phyloP scores from a whole-genome alignment of 2,113 vertebrate species.

The Calyptommatus sinebrachiatus region DNA sequence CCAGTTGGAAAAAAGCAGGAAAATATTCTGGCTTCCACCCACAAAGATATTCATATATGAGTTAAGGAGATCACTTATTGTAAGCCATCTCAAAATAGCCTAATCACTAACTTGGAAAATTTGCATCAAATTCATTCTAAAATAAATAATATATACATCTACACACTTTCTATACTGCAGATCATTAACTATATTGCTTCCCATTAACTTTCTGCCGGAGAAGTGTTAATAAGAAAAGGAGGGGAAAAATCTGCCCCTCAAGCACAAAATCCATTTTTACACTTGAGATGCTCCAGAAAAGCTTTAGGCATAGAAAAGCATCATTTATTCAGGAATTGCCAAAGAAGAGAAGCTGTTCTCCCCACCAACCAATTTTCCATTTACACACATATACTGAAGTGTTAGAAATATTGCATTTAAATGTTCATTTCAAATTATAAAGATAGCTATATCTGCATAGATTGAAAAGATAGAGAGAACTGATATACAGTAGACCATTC shows the following conservation, averaged over 20 bases:
- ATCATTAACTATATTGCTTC: rapidly evolving
- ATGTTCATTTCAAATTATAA: too few species aligned
- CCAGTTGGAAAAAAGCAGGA: background rate
- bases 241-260: constrained; percentile 32
- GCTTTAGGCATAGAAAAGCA: constrained; percentile 34
- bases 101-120: constrained; percentile 12
- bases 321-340: constrained; percentile 29
- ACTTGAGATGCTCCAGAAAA: background rate
- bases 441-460: too few species aligned
- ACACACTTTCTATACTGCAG: background rate
- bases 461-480: too few species aligned
- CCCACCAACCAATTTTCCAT: background rate
- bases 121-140: constrained; percentile 17
- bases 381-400: background rate
- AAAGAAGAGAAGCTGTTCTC: background rate
- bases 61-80: background rate
- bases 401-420: too few species aligned
- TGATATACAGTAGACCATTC: background rate
- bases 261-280: constrained; percentile 32
- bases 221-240: background rate
- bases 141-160: background rate
- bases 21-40: background rate
- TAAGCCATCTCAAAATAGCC: background rate
- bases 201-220: background rate
- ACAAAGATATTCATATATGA: background rate